Evolutionary conservation across 2,113 vertebrate species (phyloP).

Genomic region (Crocuta crocuta): DNA sequence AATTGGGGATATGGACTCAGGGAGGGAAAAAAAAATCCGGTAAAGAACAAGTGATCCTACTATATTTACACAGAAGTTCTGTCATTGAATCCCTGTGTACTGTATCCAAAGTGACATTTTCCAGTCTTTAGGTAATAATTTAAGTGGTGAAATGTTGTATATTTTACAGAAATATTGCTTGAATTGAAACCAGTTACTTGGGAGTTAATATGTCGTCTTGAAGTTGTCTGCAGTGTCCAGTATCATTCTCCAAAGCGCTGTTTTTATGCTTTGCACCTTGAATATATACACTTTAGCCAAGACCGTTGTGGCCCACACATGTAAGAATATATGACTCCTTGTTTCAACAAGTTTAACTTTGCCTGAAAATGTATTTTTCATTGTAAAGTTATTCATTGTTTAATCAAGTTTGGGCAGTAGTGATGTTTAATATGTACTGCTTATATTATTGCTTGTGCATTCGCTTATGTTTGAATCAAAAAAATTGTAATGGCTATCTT

Average conservation of each 20-base stretch:
- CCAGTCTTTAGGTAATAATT: conserved; percentile 70
- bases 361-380: conserved; percentile 71
- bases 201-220: conserved; percentile 68
- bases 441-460: conserved; percentile 53
- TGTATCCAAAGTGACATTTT: conserved; percentile 77
- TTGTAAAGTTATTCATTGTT: conserved; percentile 55
- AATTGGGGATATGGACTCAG: conserved; percentile 83
- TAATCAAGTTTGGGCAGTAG: conserved; percentile 56
- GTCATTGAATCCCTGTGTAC: conserved; percentile 69
- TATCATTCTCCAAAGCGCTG: conserved; percentile 60
- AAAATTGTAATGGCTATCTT: background rate
- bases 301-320: conserved; percentile 1
- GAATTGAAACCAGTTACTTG: conserved; percentile 72
- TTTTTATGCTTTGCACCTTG: conserved; percentile 67
- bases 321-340: conserved; percentile 61
- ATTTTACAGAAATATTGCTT: conserved; percentile 75
- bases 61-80: conserved; percentile 71
- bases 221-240: conserved; percentile 64
- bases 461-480: conserved; percentile 58
- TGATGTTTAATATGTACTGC: conserved; percentile 54
- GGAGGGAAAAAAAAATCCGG: conserved; percentile 72
- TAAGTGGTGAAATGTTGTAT: conserved; percentile 74
- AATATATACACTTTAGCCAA: conserved; percentile 53
- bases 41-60: conserved; percentile 32
- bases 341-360: conserved; percentile 40